Evolutionary conservation across 2,888 invertebrate genomes (phyloP).

Genomic region (Sicus ferrugineus): DNA sequence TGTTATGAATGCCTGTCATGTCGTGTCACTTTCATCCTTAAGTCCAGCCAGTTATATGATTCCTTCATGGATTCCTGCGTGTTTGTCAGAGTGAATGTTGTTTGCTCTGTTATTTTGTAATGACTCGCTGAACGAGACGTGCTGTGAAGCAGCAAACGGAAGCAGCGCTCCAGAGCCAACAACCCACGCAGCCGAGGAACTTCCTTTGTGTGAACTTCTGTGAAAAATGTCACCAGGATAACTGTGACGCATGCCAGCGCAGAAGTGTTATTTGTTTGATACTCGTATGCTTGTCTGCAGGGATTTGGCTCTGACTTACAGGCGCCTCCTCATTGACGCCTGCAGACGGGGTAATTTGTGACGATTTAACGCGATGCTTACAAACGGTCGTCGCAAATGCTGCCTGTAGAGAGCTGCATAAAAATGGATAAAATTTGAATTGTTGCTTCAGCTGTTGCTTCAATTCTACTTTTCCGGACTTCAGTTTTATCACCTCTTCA

Average conservation of each 20-base stretch:
- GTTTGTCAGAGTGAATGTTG: background rate
- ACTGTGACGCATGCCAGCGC: background rate
- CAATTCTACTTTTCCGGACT: too few relatives aligned
- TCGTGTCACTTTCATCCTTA: conserved; percentile 5
- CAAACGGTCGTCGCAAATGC: background rate
- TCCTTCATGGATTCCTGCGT: background rate
- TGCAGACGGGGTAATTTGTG: background rate
- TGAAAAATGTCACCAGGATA: background rate
- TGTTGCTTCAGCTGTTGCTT: too few relatives aligned
- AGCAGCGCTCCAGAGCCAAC: background rate
- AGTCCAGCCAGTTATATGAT: conserved; percentile 16
- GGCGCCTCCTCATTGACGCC: too few relatives aligned
- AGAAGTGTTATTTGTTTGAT: background rate
- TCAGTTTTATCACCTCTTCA: too few relatives aligned
- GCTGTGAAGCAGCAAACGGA: background rate
- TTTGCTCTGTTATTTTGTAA: background rate
- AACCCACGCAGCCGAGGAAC: background rate
- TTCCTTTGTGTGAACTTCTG: background rate
- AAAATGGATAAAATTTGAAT: too few relatives aligned
- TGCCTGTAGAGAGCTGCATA: too few relatives aligned
- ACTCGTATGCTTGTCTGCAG: too few relatives aligned
- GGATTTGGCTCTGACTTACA: too few relatives aligned
- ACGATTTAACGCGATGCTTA: background rate
- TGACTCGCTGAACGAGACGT: background rate
- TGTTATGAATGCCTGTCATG: conserved; percentile 21